A percentile compares a stretch with the other conserved stretches of the same genome.
These are phyloP conservation scores for Otus sunia DNA, from an alignment of 2,113 vertebrate genomes.

Conservation along the genomic window DNA sequence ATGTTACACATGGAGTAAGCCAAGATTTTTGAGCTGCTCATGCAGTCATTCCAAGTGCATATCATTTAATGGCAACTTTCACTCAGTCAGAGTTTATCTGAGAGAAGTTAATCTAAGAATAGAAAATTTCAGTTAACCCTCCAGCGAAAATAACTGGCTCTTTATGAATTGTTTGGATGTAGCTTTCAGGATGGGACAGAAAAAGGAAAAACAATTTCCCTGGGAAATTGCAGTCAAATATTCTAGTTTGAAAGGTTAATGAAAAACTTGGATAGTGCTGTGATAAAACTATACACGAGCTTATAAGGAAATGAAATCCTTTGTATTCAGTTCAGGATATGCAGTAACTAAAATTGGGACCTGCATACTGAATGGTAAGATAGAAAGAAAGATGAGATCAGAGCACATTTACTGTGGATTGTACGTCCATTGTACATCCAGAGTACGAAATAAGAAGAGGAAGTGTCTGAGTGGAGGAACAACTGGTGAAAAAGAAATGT, in stretches of 20 bases:
- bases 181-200: not conserved
- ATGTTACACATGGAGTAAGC: not conserved
- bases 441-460: not conserved
- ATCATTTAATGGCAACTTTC: not conserved
- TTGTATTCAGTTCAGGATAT: not conserved
- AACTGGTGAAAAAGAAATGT: not conserved
- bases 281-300: not conserved
- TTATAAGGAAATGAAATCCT: conserved; percentile 30
- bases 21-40: not conserved
- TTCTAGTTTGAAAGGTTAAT: conserved; percentile 51
- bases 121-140: not conserved
- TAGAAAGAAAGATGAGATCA: not conserved
- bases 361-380: not conserved
- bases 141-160: not conserved
- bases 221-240: not conserved
- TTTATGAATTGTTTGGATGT: not conserved
- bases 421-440: not conserved
- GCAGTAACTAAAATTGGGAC: not conserved
- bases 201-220: conserved; percentile 1
- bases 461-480: not conserved
- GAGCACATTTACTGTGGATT: not conserved
- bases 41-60: not conserved
- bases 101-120: not conserved
- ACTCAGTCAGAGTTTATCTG: not conserved
- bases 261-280: not conserved